Evolutionary conservation across 2,888 invertebrate genomes (phyloP).

Genomic region (Agrochola lota): DNA sequence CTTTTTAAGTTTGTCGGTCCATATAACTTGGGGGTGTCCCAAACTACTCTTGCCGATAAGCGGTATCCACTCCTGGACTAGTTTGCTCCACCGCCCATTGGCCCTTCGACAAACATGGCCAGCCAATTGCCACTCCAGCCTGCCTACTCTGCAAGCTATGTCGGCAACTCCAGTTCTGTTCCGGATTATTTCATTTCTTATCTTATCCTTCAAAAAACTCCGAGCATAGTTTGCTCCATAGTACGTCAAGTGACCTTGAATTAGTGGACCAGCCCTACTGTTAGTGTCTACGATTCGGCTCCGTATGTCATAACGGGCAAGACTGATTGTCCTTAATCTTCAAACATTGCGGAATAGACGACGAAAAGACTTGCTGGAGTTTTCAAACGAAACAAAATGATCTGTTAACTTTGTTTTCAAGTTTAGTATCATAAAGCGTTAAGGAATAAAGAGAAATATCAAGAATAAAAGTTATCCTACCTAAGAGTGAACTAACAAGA

Average conservation of each 20-base stretch:
- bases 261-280: background rate
- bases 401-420: background rate
- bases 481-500: constrained; percentile 32
- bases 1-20: background rate
- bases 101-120: too few relatives aligned
- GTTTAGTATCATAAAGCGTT: background rate
- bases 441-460: constrained; percentile 18
- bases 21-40: background rate
- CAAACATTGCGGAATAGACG: background rate
- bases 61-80: background rate
- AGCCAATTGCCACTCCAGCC: background rate
- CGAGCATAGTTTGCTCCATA: background rate
- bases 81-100: background rate
- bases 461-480: constrained; percentile 25
- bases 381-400: background rate
- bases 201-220: background rate
- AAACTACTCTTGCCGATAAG: background rate
- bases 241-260: too few relatives aligned
- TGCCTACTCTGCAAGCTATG: background rate
- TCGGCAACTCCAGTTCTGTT: too few relatives aligned
- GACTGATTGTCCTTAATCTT: background rate
- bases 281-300: background rate
- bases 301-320: background rate
- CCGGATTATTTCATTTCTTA: too few relatives aligned
- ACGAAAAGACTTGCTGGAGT: background rate